Percentiles rank a stretch among this genome's conserved stretches.
These are phyloP conservation scores for Cossypha niveicapilla DNA, from an alignment of 2,797 vertebrate species.

Conservation along the genomic window DNA sequence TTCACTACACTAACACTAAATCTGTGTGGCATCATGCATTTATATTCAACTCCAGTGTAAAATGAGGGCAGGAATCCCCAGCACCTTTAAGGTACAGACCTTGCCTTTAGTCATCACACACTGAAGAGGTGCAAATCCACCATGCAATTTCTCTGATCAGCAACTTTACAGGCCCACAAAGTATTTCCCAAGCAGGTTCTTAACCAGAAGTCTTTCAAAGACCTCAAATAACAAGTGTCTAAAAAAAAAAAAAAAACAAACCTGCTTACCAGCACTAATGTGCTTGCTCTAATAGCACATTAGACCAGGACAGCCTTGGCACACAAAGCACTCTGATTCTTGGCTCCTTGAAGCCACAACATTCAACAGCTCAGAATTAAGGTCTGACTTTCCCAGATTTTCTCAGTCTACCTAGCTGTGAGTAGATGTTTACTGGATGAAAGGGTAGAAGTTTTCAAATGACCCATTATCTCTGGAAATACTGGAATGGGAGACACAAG, in stretches of 20 bases:
- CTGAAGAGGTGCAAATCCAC: background rate
- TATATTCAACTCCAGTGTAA: background rate
- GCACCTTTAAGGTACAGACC: background rate
- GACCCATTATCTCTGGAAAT: background rate
- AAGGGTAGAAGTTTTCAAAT: background rate
- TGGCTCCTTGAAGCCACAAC: slow-evolving; percentile 4
- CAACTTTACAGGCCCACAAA: background rate
- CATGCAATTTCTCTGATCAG: background rate
- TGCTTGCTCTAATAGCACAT: background rate
- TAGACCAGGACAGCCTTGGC: background rate
- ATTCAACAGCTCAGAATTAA: background rate
- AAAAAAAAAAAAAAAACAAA: background rate
- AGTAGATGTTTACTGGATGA: background rate
- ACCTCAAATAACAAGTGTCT: background rate
- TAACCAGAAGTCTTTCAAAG: slow-evolving; percentile 1
- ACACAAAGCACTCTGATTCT: background rate
- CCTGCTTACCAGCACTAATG: background rate
- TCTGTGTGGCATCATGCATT: background rate
- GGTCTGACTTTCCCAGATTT: background rate
- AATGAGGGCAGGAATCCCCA: background rate
- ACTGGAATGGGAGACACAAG: background rate
- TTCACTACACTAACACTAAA: background rate
- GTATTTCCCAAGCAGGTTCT: slow-evolving; percentile 7
- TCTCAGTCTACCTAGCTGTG: background rate
- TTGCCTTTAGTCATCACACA: background rate